Evolutionary conservation across 1,140 invertebrate genomes (phyloP).

Genomic region (Eurosta solidaginis): DNA sequence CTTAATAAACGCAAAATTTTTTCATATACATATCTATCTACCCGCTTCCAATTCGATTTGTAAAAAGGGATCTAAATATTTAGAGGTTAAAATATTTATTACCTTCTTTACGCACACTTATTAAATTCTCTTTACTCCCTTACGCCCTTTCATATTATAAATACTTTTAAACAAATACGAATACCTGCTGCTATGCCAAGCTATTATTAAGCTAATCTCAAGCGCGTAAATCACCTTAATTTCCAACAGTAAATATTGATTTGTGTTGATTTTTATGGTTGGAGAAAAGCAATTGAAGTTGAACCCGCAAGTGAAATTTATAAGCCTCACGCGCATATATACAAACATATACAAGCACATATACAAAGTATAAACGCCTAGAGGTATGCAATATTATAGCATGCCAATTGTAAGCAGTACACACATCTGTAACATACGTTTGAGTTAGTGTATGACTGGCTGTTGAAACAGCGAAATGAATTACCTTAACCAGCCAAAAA

Average conservation of each 20-base stretch:
- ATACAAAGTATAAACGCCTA: background rate
- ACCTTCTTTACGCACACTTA: background rate
- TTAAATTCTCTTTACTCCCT: background rate
- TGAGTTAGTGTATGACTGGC: background rate
- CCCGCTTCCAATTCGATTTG: no score
- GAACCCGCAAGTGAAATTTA: slow-evolving; percentile 1
- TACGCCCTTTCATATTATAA: background rate
- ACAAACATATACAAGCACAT: background rate
- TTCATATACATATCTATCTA: no score
- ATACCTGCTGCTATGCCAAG: background rate
- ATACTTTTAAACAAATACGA: background rate
- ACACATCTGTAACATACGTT: background rate
- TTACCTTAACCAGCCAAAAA: slow-evolving; percentile 34
- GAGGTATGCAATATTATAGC: slow-evolving; percentile 27
- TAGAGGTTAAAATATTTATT: background rate
- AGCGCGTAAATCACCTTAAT: slow-evolving; percentile 12
- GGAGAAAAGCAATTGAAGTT: background rate
- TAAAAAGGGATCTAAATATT: no score
- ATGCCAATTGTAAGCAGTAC: background rate
- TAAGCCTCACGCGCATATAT: no score
- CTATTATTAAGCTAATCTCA: slow-evolving; percentile 14
- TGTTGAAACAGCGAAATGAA: slow-evolving; percentile 29
- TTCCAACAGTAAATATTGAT: slow-evolving; percentile 18
- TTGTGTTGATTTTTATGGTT: slow-evolving; percentile 27
- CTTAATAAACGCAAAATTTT: no score